Evolutionary conservation across 2,888 invertebrate species (phyloP).

Genomic region (Synanthedon myopaeformis): DNA sequence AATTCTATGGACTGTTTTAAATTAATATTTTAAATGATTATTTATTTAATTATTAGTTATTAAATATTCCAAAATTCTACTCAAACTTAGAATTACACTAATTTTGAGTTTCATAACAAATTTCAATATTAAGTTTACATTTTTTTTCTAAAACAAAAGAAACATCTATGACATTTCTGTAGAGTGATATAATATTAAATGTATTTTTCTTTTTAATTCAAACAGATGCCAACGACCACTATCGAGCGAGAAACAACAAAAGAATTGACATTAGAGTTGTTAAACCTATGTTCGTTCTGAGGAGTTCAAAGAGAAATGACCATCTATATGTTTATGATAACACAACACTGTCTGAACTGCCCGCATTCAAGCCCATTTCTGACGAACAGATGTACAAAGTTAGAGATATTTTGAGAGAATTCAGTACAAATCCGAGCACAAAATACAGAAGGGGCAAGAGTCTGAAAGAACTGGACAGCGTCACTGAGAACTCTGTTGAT

Average conservation of each 20-base stretch:
- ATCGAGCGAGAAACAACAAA: conserved; percentile 45
- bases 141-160: no score
- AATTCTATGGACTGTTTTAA: no score
- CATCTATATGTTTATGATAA: conserved; percentile 31
- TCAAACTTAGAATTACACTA: no score
- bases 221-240: conserved; percentile 64
- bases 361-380: conserved; percentile 55
- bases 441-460: conserved; percentile 29
- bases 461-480: conserved; percentile 14
- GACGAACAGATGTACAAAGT: conserved; percentile 54
- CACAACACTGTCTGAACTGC: conserved; percentile 28
- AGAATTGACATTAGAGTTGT: conserved; percentile 21
- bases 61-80: no score
- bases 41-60: no score
- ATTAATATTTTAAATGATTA: no score
- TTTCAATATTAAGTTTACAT: no score
- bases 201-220: conserved; percentile 28
- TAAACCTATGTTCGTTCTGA: conserved; percentile 61
- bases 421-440: conserved; percentile 25
- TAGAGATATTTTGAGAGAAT: conserved; percentile 42
- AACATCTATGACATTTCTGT: no score
- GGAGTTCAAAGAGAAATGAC: conserved; percentile 35
- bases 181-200: no score
- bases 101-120: no score
- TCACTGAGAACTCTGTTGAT: conserved; percentile 7